These are phyloP conservation scores for Pachymerium ferrugineum DNA, from an alignment of 2,888 invertebrate species.

Conservation along the genomic window DNA sequence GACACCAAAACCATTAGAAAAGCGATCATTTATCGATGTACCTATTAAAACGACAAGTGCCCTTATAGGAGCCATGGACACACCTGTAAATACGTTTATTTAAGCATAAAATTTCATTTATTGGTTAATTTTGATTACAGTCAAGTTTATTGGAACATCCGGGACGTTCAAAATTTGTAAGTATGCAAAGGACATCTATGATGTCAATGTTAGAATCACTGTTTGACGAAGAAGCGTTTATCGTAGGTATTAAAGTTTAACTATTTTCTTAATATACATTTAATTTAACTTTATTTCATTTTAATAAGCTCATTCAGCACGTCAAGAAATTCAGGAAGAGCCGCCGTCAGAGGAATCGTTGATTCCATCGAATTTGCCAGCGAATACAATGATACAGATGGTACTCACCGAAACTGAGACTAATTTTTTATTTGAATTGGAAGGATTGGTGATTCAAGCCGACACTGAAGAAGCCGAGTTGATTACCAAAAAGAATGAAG, in stretches of 20 bases:
- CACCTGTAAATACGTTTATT: not conserved
- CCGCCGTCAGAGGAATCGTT: conserved; percentile 14
- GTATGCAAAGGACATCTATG: not conserved
- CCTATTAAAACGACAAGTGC: not conserved
- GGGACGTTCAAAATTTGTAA: not conserved
- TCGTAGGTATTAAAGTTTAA: not conserved
- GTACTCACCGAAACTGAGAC: conserved; percentile 34
- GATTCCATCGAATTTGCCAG: not conserved
- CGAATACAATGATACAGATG: conserved; percentile 2
- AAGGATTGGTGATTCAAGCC: conserved; percentile 31
- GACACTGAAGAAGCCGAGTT: conserved; percentile 33
- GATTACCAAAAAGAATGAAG: conserved; percentile 24
- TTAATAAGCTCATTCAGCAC: not conserved
- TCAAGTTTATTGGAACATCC: not conserved
- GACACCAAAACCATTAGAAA: not conserved
- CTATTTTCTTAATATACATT: not conserved
- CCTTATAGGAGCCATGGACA: not conserved
- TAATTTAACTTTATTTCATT: not conserved
- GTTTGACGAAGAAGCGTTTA: not conserved
- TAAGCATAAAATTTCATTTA: not conserved
- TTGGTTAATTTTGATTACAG: not conserved
- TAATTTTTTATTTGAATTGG: conserved; percentile 36
- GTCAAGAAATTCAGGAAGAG: conserved; percentile 31
- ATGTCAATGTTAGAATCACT: not conserved
- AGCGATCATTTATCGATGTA: not conserved